Evolutionary conservation across 1,140 invertebrate genomes (phyloP), one percentile per base, ranked within the genome.

Genomic region (Colletes latitarsis): DNA sequence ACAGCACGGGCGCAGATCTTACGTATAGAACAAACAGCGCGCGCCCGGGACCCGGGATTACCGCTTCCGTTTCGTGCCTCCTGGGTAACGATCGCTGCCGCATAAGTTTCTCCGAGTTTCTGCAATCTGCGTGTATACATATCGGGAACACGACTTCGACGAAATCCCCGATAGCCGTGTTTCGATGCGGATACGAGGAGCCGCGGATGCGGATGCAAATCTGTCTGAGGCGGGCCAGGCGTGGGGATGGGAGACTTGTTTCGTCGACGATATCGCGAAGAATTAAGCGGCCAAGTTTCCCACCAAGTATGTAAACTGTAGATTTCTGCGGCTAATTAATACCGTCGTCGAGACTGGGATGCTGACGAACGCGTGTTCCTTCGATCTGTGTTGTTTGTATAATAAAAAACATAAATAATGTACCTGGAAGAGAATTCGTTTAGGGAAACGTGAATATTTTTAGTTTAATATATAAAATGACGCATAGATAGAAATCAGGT

Each of bases 1-100:
- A 92, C 91, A 92, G 77, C 85, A 64, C 80, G 83, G 30, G 82
- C 72, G 85, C 86, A 80, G 89, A 92, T 92, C 89, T 92, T 91
- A 91, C 89, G 90, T 90, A 92, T 90, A 90, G 89, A 91, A 91
- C 90, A 92, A 92, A 92, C 88, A 92, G 81, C 69, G 58, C 53
- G 66, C 46, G 53, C 75, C 69, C 64, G 76, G 79, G 76, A 82
- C 75, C 81, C 85, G 86, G 79, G 89, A 88, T 88, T 88, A 86
- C 85, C 60, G 82, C 77, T 86, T 88, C 82, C 82, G 80, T 85
- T 85, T 73, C 52, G 70, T 87, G 69, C 78, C 86, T 83, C 78
- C 83, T 87, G 74, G 75, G 82, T 84, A 83, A 88, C 86, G 87
- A 88, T 77, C 85, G 79, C 69, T 82, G 66, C n/a, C 85, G 82